These are phyloP conservation scores for Thamnaconus septentrionalis DNA, from an alignment of 2,113 vertebrate species.

Conservation along the genomic window DNA sequence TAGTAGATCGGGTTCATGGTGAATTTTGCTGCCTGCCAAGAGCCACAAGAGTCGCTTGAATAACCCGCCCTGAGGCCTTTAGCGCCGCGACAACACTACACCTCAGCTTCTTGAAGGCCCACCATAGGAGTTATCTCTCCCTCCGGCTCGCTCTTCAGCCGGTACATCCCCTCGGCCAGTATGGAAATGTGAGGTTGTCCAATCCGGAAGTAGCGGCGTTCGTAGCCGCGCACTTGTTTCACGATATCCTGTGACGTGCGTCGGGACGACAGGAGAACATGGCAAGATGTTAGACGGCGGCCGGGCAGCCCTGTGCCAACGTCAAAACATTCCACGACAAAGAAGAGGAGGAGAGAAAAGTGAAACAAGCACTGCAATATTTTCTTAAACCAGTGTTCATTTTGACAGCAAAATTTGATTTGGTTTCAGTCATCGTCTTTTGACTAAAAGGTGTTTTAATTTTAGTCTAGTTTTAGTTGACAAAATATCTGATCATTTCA, in stretches of 20 bases:
- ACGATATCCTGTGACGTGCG: constrained; percentile 75
- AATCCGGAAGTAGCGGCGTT: constrained; percentile 78
- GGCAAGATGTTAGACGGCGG: too few species aligned
- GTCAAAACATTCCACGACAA: too few species aligned
- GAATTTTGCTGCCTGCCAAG: constrained; percentile 80
- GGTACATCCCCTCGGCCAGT: constrained; percentile 80
- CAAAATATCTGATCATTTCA: too few species aligned
- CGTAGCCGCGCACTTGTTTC: constrained; percentile 71
- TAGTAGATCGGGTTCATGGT: constrained; percentile 75
- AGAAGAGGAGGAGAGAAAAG: too few species aligned
- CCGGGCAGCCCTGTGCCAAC: too few species aligned
- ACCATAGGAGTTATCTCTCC: constrained; percentile 83
- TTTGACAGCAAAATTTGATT: too few species aligned
- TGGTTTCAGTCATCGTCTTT: too few species aligned
- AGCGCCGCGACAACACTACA: background rate
- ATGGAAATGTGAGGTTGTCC: constrained; percentile 83
- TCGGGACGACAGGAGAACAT: too few species aligned
- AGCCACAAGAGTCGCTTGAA: background rate
- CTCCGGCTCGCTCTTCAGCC: constrained; percentile 80
- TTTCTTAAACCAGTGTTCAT: too few species aligned
- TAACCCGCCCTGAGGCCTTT: background rate
- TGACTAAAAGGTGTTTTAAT: too few species aligned
- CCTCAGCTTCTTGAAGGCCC: background rate
- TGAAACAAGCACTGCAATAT: too few species aligned
- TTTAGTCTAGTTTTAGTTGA: too few species aligned